Percentiles rank a stretch among this genome's conserved stretches.
Conservation (phyloP, 2,888 invertebrate species). For the Tenthredo amoena region DNA sequence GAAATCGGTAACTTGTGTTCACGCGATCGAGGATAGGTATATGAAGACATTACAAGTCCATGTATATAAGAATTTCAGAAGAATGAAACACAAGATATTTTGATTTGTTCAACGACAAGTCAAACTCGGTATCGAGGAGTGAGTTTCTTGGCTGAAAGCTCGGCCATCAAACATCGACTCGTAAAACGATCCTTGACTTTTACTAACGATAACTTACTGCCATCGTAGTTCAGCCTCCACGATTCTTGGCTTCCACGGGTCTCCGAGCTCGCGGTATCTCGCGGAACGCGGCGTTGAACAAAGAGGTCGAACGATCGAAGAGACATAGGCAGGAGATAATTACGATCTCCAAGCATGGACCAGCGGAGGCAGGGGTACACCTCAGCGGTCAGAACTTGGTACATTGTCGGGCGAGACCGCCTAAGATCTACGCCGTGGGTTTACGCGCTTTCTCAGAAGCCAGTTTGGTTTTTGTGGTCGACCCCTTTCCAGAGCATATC, state of each 20-base stretch:
- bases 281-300: conserved; percentile 52
- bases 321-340: conserved; percentile 64
- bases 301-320: conserved; percentile 62
- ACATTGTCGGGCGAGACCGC: conserved; percentile 68
- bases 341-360: conserved; percentile 58
- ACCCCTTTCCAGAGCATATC: conserved; percentile 55
- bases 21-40: conserved; percentile 37
- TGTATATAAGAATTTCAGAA: not conserved
- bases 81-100: not conserved
- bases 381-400: conserved; percentile 58
- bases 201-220: conserved; percentile 47
- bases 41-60: not conserved
- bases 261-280: not conserved
- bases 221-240: not conserved
- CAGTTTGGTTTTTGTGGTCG: conserved; percentile 67
- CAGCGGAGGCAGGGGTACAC: conserved; percentile 25
- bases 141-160: conserved; percentile 14
- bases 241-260: not conserved
- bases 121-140: not conserved
- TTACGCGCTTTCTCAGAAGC: conserved; percentile 72
- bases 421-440: conserved; percentile 70
- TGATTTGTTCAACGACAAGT: not conserved
- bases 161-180: conserved; percentile 24
- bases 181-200: conserved; percentile 51
- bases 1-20: not conserved